Evolutionary conservation across 2,888 invertebrate species (phyloP), one percentile per base, ranked within the genome.

Genomic region (Cephus sareptanus): DNA sequence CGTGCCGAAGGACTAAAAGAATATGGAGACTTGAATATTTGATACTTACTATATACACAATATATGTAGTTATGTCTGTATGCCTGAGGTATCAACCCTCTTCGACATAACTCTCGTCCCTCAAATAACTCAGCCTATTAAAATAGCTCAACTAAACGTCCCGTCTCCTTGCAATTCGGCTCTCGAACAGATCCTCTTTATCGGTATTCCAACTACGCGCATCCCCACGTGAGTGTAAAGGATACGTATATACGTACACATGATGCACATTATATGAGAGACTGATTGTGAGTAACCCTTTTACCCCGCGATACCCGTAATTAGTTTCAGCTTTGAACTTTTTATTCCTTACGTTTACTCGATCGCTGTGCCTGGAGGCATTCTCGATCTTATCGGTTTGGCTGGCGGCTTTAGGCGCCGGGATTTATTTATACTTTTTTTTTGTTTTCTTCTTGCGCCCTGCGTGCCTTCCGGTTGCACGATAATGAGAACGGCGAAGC

Each of bases 71-170:
- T 40, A 2, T 56, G 56, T 56, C 56, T 56, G 56, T 15, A 15
- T 6, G 40, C 0, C 56, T 56, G 56, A 56, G 56, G 56, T 23
- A 56, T 56, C 71, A 71, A 34, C 71, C 71, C 34, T 34, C 34
- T 34, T 34, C 71, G 34, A 34, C 34, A 23, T 69, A 77, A 77
- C 77, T 71, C 37, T 56, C 40, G 33, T 37, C 34, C 34, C 34
- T 56, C 40, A 68, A 56, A 78, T 78, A 78, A 71, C 37, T 76
- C 78, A 75, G 73, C 71, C 73, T 73, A 76, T 78, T 78, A 78
- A 78, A 78, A 78, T 78, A 78, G 78, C 56, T 73, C 75, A 78
- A 68, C 71, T 78, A 76, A 78, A 76, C 69, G 78, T 73, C 73
- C 71, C 78, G 78, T 78, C 33, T 35, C 37, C 31, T 34, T 30